Evolutionary conservation across 2,797 vertebrate genomes (phyloP).

Genomic region (Arnoldichthys spilopterus): DNA sequence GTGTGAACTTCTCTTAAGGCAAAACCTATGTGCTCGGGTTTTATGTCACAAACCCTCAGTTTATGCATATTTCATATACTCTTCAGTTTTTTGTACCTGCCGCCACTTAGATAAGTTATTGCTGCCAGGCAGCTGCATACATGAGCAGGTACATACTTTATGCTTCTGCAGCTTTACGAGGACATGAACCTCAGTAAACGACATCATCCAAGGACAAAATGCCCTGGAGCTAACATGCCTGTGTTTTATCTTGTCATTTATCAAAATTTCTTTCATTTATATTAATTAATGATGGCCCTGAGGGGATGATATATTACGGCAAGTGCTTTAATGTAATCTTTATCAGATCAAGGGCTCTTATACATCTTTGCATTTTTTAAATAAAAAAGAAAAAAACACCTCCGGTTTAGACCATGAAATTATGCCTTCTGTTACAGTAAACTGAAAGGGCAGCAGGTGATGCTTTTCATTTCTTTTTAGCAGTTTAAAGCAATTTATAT

Average conservation of each 20-base stretch:
- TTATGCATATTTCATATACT: slow-evolving; percentile 5
- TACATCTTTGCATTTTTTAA: slow-evolving; percentile 36
- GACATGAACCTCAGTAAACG: slow-evolving; percentile 42
- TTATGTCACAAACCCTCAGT: background rate
- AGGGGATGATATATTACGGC: slow-evolving; percentile 52
- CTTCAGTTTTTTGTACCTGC: slow-evolving; percentile 14
- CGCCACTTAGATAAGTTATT: background rate
- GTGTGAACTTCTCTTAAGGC: slow-evolving; percentile 48
- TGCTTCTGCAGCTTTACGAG: slow-evolving; percentile 40
- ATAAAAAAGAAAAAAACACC: slow-evolving; percentile 6
- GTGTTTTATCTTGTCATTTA: slow-evolving; percentile 51
- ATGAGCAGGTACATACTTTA: slow-evolving; percentile 40
- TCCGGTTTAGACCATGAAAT: slow-evolving; percentile 25
- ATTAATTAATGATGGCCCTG: slow-evolving; percentile 54
- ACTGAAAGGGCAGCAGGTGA: slow-evolving; percentile 30
- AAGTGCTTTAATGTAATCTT: slow-evolving; percentile 45
- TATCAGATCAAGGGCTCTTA: slow-evolving; percentile 50
- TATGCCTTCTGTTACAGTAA: background rate
- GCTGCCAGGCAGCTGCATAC: slow-evolving; percentile 46
- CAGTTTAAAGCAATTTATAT: background rate
- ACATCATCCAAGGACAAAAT: slow-evolving; percentile 47
- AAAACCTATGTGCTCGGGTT: background rate
- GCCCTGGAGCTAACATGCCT: slow-evolving; percentile 40
- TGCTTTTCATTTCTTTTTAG: slow-evolving; percentile 1
- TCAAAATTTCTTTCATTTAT: slow-evolving; percentile 46